phyloP scores from a whole-genome alignment of 2,888 invertebrate species.

The Zaprionus bogoriensis region DNA sequence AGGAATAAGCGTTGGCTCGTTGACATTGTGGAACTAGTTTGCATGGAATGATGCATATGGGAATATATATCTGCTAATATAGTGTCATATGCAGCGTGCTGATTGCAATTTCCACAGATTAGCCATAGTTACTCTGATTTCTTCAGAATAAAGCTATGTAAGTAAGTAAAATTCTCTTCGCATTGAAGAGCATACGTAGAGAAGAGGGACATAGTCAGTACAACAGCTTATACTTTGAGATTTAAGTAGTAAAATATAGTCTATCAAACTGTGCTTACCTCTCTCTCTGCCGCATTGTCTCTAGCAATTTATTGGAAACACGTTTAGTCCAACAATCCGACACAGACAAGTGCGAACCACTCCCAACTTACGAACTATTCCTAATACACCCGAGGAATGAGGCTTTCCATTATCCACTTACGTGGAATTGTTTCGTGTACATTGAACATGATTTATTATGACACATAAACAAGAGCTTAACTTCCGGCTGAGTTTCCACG shows the following conservation, averaged over 20 bases:
- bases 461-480: constrained; percentile 79
- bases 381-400: not conserved
- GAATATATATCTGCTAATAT: not conserved
- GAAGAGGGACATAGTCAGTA: too few relatives aligned
- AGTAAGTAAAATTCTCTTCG: too few relatives aligned
- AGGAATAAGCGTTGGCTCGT: not conserved
- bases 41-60: not conserved
- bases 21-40: constrained; percentile 6
- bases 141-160: too few relatives aligned
- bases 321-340: not conserved
- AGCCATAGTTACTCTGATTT: too few relatives aligned
- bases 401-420: constrained; percentile 70
- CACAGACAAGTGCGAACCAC: too few relatives aligned
- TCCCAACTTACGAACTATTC: not conserved
- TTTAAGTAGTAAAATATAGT: too few relatives aligned
- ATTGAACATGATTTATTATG: constrained; percentile 78
- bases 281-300: too few relatives aligned
- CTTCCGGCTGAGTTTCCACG: constrained; percentile 66
- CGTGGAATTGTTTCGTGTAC: constrained; percentile 72
- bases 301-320: too few relatives aligned
- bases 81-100: not conserved
- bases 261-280: too few relatives aligned
- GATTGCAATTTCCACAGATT: constrained; percentile 5
- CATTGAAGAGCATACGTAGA: too few relatives aligned
- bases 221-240: too few relatives aligned